Evolutionary conservation across 64 coral and sea anemone genomes (phyloP).

Genomic region (Exaiptasia diaphana): DNA sequence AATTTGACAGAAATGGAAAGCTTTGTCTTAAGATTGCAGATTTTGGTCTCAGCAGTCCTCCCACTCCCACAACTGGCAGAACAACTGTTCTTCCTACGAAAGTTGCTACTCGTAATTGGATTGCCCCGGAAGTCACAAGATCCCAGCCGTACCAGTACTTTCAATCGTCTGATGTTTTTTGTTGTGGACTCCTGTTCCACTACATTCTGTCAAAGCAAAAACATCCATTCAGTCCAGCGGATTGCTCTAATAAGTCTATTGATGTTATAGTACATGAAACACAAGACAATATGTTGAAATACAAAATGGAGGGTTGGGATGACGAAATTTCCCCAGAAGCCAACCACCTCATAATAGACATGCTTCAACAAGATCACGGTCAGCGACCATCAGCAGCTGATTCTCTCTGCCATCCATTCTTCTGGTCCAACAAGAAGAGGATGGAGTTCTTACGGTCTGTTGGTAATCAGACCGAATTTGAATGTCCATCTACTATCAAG

Average conservation of each 20-base stretch:
- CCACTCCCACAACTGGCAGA: background rate
- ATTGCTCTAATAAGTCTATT: background rate
- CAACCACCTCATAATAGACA: background rate
- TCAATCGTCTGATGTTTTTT: constrained; percentile 1
- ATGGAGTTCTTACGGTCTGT: background rate
- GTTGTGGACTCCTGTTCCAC: background rate
- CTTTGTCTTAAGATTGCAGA: constrained; percentile 56
- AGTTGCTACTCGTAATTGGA: constrained; percentile 42
- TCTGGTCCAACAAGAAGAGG: too few relatives aligned
- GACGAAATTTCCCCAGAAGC: background rate
- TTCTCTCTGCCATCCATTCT: background rate
- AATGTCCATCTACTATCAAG: background rate
- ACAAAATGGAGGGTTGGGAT: background rate
- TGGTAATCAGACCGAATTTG: background rate
- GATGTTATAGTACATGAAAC: background rate
- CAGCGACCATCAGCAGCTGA: background rate
- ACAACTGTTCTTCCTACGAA: too few relatives aligned
- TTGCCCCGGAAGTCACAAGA: constrained; percentile 43
- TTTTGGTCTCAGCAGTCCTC: constrained; percentile 43
- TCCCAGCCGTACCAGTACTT: background rate
- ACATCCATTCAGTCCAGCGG: background rate
- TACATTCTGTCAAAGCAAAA: background rate
- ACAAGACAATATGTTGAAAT: background rate
- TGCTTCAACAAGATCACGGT: background rate
- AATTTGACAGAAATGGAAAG: background rate